Base-by-base conservation (phyloP, 2,797 vertebrate genomes). In the Sebastiscus albofasciatus region DNA sequence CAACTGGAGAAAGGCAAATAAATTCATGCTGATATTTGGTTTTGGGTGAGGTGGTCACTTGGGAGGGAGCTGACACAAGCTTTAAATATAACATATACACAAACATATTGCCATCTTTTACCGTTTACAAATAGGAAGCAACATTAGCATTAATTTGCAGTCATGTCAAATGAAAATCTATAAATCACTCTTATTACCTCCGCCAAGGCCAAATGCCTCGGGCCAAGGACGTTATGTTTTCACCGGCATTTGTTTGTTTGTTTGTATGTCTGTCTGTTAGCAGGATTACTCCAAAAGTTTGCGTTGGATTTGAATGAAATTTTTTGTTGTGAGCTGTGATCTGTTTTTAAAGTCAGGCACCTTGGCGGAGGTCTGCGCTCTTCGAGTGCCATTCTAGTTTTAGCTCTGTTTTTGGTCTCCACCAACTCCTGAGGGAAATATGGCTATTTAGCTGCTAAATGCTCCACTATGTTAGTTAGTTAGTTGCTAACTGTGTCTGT, bases 121-220 rank as follows among this genome's bases (percentile, higher is more conserved):
- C 18, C 8, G 8, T 49, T 22, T 22, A 54, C n/a, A 4, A 0
- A 22, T 22, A 6, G 8, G 9, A 0, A 16, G 5, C 9, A 26
- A 16, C 8, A 59, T 42, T 12, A 31, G 8, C 9, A 20, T 12
- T 64, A 2, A 29, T 31, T 61, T 56, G 27, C 18, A 49, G 10
- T 31, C 13, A 2, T 31, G 36, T 60, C 64, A 62, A 54, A 55
- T 77, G 5, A 61, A 52, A 75, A 4, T 64, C 8, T 61, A 20
- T 11, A 18, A 33, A 46, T 46, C 42, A 46, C 16, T 16, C 42
- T 46, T 46, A 46, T 8, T 46, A 46, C 42, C 42, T 46, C 16
- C 2, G 2, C 39, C 39, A 42, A 16, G 14, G 39, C 39, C 13
- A 42, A 42, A 42, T 6, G 34, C 34, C 34, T 1, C 13, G 34